These are phyloP conservation scores for Leistus spinibarbis DNA, from an alignment of 2,888 invertebrate species.

Conservation along the genomic window DNA sequence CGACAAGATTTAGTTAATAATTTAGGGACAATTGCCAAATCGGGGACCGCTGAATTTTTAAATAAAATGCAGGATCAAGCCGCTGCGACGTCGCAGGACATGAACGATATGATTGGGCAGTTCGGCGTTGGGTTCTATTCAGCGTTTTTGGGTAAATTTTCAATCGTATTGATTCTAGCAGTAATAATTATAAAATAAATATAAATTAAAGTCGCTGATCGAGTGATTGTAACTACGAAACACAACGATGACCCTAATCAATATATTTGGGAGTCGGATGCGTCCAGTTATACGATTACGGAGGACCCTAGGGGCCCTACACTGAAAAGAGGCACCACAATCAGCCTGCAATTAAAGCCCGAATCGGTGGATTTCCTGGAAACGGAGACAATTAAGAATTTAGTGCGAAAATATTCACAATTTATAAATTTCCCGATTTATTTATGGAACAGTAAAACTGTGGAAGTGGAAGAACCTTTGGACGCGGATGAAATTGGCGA, in stretches of 20 bases:
- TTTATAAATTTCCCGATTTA: conserved; percentile 99
- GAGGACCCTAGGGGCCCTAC: conserved; percentile 95
- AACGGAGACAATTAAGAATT: conserved; percentile 83
- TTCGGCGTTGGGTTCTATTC: conserved; percentile 99
- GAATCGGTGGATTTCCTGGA: conserved; percentile 97
- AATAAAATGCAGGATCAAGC: conserved; percentile 81
- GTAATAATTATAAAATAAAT: too few species aligned
- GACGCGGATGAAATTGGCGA: conserved; percentile 63
- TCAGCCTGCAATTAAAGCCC: conserved; percentile 89
- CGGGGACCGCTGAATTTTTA: conserved; percentile 95
- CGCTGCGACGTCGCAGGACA: conserved; percentile 69
- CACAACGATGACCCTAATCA: conserved; percentile 87
- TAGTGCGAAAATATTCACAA: conserved; percentile 98
- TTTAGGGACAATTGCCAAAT: conserved; percentile 97
- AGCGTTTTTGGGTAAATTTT: conserved; percentile 81
- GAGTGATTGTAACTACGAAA: conserved; percentile 94
- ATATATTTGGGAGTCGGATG: conserved; percentile 98
- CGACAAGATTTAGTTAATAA: conserved; percentile 91
- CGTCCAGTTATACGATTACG: conserved; percentile 83
- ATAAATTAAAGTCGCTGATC: conserved; percentile 79
- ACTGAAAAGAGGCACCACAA: conserved; percentile 73
- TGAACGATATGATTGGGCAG: conserved; percentile 98
- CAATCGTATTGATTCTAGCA: too few species aligned
- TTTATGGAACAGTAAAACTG: conserved; percentile 80
- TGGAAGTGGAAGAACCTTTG: conserved; percentile 74